Percentiles rank a stretch among this genome's conserved stretches.
These are phyloP conservation scores for Anthoscopus minutus DNA, from an alignment of 2,113 vertebrate species.

Conservation along the genomic window DNA sequence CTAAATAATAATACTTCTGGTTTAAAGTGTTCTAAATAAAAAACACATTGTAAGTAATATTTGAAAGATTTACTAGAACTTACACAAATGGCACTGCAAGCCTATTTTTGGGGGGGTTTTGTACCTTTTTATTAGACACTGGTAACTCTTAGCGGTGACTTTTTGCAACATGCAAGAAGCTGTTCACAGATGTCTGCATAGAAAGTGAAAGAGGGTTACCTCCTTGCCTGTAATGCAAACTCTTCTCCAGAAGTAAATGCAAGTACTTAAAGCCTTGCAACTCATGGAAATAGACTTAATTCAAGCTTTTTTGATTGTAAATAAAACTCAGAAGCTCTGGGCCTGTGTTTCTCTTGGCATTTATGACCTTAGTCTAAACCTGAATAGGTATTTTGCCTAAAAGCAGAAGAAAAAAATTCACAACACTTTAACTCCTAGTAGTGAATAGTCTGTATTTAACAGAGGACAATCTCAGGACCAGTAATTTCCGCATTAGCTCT, in stretches of 20 bases:
- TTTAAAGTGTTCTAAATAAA: not conserved
- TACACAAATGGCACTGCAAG: not conserved
- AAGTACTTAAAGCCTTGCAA: not conserved
- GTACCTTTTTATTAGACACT: not conserved
- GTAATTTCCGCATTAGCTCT: not conserved
- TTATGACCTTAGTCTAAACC: not conserved
- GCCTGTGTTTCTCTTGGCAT: not conserved
- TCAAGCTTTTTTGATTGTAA: not conserved
- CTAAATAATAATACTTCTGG: not conserved
- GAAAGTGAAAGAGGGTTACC: not conserved
- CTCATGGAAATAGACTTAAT: not conserved
- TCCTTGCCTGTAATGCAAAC: not conserved
- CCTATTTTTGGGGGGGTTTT: not conserved
- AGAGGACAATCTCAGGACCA: fast-evolving
- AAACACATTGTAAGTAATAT: not conserved
- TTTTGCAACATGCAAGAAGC: not conserved
- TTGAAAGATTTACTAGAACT: not conserved
- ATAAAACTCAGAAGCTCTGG: not conserved
- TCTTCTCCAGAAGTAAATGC: not conserved
- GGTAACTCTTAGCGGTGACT: not conserved
- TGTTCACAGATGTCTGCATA: not conserved
- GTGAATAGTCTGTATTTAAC: not conserved
- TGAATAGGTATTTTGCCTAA: not conserved
- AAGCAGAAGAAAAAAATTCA: not conserved
- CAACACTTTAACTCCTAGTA: not conserved